Evolutionary conservation across 1,140 invertebrate species (phyloP), one percentile per base, ranked within the genome.

Genomic region (Augochlora pura): DNA sequence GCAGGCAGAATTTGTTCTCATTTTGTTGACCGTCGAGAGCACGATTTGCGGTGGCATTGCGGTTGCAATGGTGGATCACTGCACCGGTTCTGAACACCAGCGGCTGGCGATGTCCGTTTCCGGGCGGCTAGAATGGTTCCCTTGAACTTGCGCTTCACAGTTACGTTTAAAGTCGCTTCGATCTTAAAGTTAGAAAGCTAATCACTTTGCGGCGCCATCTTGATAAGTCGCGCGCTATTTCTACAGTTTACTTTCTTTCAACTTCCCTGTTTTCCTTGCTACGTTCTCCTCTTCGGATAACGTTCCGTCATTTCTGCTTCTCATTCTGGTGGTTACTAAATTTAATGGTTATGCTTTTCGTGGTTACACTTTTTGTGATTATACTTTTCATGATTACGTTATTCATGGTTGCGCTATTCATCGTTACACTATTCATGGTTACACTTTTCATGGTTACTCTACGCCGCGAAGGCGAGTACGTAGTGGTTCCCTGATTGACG

Each of bases 31-130:
- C 46, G 38, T 23, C 21, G 25, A 6, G 69, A 62, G 27, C 69
- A 77, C 69, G 66, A 84, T 79, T 69, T 79, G 82, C 57, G 75
- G 82, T 54, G 23, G 9, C 32, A 2, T 42, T 70, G 70, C 70
- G 66, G 66, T 75, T 39, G 42, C 27, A 62, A 10, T 32, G 46
- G 14, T 7, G 12, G 66, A 77, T 77, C 49, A 16, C 16, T 63
- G 52, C 60, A 62, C 57, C 12, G 65, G 65, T 66, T 60, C 65
- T 68, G 16, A 65, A 79, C 65, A 70, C 64, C 68, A 46, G 70
- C 42, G 27, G n/a, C 10, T 9, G 60, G 16, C 32, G 73, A 81
- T 68, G 57, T 46, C 71, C 63, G 65, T 80, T 84, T 84, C 81
- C 81, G 67, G 70, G 4, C 21, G 57, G 59, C 62, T 38, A 32